Evolutionary conservation across 2,888 invertebrate species (phyloP), one percentile per base, ranked within the genome.

Genomic region (Synergus itoensis): DNA sequence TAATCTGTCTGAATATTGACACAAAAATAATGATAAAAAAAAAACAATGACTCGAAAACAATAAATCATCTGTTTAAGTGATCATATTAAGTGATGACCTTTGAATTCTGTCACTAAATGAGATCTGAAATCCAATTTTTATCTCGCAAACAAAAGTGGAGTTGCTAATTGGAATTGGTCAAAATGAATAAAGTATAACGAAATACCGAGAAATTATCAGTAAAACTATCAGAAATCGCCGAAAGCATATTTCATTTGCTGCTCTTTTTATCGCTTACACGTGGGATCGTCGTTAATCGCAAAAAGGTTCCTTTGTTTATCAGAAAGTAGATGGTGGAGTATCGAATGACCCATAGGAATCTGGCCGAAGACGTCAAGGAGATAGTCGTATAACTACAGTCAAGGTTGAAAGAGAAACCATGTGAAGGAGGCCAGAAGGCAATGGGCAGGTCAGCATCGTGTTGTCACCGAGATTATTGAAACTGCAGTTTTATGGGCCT

Each of bases 401-500:
- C 73, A 73, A 73, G 53, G 73, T 73, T 36, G 14, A 36, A 48
- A 16, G 36, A 73, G 53, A 53, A 73, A 40, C 36, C 53, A 28
- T 36, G 36, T 75, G 77, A 84, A 80, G 79, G 81, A 83, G 81
- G 80, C 81, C 65, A 78, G 81, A 79, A 80, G 77, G 80, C 77
- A 77, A 79, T 75, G 77, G 82, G 87, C 91, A 90, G 90, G 92
- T 92, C 91, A 89, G 90, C 89, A 90, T 89, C 90, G 89, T 90
- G 91, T 92, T 92, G 92, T 92, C 92, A 92, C 91, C 90, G 91
- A 92, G 92, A 92, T 92, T 91, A 92, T 91, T 91, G 92, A 91
- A 92, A 92, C 91, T 91, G 91, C 92, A 92, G 90, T 92, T 92
- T 92, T 92, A 92, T 92, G 92, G 92, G 89, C 90, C 91, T 92